phyloP scores from a whole-genome alignment of 2,888 invertebrate genomes.

The Coelinius sp. region DNA sequence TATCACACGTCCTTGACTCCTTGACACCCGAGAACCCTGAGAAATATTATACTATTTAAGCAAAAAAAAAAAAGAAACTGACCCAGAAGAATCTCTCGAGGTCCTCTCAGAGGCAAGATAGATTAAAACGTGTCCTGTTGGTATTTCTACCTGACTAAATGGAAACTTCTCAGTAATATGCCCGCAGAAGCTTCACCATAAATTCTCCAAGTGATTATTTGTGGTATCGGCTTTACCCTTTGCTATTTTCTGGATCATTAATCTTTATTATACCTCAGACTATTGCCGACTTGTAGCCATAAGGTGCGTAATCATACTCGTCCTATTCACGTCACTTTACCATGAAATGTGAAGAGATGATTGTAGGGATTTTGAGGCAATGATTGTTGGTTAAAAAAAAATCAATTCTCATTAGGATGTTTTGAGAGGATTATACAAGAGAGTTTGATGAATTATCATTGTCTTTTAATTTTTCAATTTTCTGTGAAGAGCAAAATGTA shows the following conservation, averaged over 20 bases:
- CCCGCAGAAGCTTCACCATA: conserved; percentile 30
- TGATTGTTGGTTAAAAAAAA: not conserved
- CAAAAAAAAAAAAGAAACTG: not conserved
- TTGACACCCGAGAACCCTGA: conserved; percentile 35
- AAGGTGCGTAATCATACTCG: conserved; percentile 24
- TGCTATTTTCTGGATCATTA: conserved; percentile 37
- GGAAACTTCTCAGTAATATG: conserved; percentile 13
- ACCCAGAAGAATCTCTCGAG: not conserved
- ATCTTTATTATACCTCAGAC: conserved; percentile 31
- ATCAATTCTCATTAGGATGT: not conserved
- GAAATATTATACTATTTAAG: conserved; percentile 11
- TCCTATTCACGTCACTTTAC: conserved; percentile 8
- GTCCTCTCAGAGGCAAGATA: not conserved
- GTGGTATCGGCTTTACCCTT: conserved; percentile 14
- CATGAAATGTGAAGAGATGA: conserved; percentile 1
- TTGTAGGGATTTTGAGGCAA: not conserved
- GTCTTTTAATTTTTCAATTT: too few species aligned
- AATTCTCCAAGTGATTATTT: conserved; percentile 20
- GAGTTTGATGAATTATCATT: too few species aligned
- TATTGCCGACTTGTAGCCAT: conserved; percentile 14
- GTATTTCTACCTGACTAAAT: conserved; percentile 15
- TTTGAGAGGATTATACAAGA: not conserved
- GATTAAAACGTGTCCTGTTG: conserved; percentile 1
- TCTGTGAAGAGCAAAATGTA: not conserved
- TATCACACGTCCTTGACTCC: not conserved